Percentiles rank a stretch among this genome's conserved stretches.
Evolutionary conservation across 2,113 vertebrate species (phyloP).

Genomic region (Bucco capensis): DNA sequence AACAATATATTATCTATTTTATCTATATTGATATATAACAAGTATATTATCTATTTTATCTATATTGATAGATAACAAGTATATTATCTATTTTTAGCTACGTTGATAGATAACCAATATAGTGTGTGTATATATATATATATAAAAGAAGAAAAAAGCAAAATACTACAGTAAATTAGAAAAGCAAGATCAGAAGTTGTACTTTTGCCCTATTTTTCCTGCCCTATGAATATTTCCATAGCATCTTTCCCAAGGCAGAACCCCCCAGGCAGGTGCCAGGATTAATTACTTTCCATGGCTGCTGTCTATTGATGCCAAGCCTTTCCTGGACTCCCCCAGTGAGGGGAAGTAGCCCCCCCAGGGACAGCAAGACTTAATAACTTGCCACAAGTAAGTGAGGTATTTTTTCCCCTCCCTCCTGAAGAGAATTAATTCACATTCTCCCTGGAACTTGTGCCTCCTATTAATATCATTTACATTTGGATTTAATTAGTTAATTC

Average conservation of each 20-base stretch:
- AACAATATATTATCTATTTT: no score
- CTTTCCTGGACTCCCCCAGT: constrained; percentile 17
- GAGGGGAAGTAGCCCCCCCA: constrained; percentile 7
- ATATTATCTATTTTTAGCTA: no score
- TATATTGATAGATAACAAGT: no score
- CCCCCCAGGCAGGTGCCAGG: background rate
- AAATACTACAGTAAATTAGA: background rate
- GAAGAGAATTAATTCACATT: constrained; percentile 39
- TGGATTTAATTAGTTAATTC: background rate
- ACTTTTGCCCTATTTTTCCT: background rate
- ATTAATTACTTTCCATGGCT: constrained; percentile 1
- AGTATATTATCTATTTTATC: no score
- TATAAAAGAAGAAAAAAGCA: background rate
- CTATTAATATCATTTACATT: background rate
- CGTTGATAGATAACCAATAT: no score
- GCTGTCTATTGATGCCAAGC: background rate
- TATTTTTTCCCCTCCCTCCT: constrained; percentile 12
- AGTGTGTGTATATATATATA: no score
- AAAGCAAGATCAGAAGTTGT: background rate
- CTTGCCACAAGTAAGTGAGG: constrained; percentile 19
- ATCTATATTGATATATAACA: no score
- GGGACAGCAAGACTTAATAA: constrained; percentile 49
- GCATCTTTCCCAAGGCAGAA: background rate
- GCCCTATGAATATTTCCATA: background rate
- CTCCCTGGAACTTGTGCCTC: background rate